Percentiles rank a stretch among this genome's conserved stretches.
Evolutionary conservation across 2,888 invertebrate species (phyloP).

Genomic region (Halocaridina rubra): DNA sequence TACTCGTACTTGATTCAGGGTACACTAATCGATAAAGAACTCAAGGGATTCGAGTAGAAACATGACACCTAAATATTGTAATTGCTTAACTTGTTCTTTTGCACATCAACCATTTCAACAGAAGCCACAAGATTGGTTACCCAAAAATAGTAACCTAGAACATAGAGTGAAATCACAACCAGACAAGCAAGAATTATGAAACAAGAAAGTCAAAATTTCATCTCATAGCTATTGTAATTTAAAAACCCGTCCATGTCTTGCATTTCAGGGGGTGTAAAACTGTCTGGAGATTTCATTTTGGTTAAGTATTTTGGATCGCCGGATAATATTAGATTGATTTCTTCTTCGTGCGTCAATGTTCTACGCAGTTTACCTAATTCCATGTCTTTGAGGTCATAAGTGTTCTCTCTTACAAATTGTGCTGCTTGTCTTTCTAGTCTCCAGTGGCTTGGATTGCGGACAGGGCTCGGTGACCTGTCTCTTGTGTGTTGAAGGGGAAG

Average conservation of each 20-base stretch:
- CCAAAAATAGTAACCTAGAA: slow-evolving; percentile 46
- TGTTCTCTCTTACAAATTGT: slow-evolving; percentile 41
- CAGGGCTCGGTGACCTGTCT: slow-evolving; percentile 61
- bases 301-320: slow-evolving; percentile 57
- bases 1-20: background rate
- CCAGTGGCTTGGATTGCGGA: slow-evolving; percentile 24
- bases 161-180: slow-evolving; percentile 45
- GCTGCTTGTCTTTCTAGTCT: slow-evolving; percentile 39
- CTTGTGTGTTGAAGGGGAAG: slow-evolving; percentile 58
- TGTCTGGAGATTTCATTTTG: slow-evolving; percentile 57
- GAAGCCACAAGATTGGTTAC: slow-evolving; percentile 28
- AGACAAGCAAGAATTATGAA: slow-evolving; percentile 31
- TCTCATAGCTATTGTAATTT: slow-evolving; percentile 61
- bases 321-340: slow-evolving; percentile 61
- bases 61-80: slow-evolving; percentile 11
- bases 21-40: background rate
- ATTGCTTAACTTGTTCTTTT: slow-evolving; percentile 5
- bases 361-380: slow-evolving; percentile 50
- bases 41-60: background rate
- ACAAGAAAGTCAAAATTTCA: slow-evolving; percentile 62
- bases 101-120: slow-evolving; percentile 2
- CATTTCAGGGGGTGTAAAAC: slow-evolving; percentile 47
- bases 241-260: slow-evolving; percentile 50
- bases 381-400: slow-evolving; percentile 41
- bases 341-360: slow-evolving; percentile 62